Evolutionary conservation across 2,888 invertebrate genomes (phyloP).

Genomic region (Drosophila putrida): DNA sequence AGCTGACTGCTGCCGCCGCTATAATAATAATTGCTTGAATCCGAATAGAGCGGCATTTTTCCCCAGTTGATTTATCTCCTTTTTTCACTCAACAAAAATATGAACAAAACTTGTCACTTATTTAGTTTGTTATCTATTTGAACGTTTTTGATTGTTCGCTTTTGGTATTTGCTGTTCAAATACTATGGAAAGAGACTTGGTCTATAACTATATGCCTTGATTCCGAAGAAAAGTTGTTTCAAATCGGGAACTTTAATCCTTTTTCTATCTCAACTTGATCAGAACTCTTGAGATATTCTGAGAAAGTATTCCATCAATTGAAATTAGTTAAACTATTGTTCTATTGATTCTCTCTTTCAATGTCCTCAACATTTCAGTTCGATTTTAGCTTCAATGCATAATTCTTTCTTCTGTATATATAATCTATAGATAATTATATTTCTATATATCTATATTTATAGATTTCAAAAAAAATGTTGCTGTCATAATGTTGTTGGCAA

Average conservation of each 20-base stretch:
- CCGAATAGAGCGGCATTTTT: slow-evolving; percentile 89
- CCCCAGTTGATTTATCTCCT: neutral
- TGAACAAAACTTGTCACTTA: slow-evolving; percentile 21
- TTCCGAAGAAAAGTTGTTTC: neutral
- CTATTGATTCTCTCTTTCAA: neutral
- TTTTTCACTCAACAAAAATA: slow-evolving; percentile 34
- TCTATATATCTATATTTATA: slow-evolving; percentile 31
- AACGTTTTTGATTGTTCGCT: neutral
- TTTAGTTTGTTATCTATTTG: neutral
- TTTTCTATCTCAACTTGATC: no score
- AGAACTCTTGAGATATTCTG: no score
- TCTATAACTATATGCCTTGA: slow-evolving; percentile 5
- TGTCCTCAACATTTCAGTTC: slow-evolving; percentile 11
- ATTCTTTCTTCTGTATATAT: slow-evolving; percentile 12
- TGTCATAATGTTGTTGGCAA: slow-evolving; percentile 58
- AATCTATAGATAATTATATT: slow-evolving; percentile 10
- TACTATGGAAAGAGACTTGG: neutral
- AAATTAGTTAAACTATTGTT: neutral
- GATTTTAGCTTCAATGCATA: slow-evolving; percentile 7
- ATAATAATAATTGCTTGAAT: slow-evolving; percentile 87
- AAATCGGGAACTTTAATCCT: neutral
- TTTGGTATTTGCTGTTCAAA: neutral
- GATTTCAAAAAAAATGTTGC: slow-evolving; percentile 29
- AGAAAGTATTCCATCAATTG: neutral
- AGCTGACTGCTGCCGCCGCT: slow-evolving; percentile 86